Evolutionary conservation across 2,888 invertebrate genomes (phyloP), one percentile per base, ranked within the genome.

Genomic region (Pterobdella sp.): DNA sequence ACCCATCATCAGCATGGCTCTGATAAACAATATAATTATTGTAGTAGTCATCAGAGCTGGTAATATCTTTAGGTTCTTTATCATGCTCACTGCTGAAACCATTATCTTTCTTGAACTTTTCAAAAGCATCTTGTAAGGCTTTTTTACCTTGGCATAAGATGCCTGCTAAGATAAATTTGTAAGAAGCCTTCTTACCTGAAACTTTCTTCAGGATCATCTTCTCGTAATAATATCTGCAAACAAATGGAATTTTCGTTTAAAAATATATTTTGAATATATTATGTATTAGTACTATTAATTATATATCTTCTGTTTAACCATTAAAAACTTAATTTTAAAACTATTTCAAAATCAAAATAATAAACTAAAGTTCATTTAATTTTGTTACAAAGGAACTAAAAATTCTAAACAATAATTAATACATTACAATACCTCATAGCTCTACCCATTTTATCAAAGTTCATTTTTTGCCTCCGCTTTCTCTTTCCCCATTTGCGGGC

Each of bases 381-480:
- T n/a, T n/a, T n/a, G n/a, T n/a, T n/a, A n/a, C n/a, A n/a, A n/a
- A n/a, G n/a, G n/a, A n/a, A n/a, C n/a, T n/a, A n/a, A n/a, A n/a
- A n/a, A n/a, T n/a, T n/a, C n/a, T n/a, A n/a, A n/a, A n/a, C n/a
- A n/a, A n/a, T n/a, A n/a, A n/a, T n/a, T n/a, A n/a, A n/a, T n/a
- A n/a, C n/a, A n/a, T n/a, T n/a, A n/a, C n/a, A n/a, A n/a, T n/a
- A 71, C 68, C 74, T 66, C 72, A 84, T 76, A 7, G 83, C 83
- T 29, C 94, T 87, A 79, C 93, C 93, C 80, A 95, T 88, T 86
- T 95, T 95, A 87, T 95, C 94, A 86, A 95, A 95, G 87, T 95
- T 95, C 94, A 95, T 95, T 86, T 94, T 93, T 78, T 94, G 94
- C 84, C 94, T 94, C 84, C 91, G 91, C 86, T 95, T 94, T 80